Conservation (phyloP, 1,140 invertebrate genomes). For the Zaprionus ghesquierei region DNA sequence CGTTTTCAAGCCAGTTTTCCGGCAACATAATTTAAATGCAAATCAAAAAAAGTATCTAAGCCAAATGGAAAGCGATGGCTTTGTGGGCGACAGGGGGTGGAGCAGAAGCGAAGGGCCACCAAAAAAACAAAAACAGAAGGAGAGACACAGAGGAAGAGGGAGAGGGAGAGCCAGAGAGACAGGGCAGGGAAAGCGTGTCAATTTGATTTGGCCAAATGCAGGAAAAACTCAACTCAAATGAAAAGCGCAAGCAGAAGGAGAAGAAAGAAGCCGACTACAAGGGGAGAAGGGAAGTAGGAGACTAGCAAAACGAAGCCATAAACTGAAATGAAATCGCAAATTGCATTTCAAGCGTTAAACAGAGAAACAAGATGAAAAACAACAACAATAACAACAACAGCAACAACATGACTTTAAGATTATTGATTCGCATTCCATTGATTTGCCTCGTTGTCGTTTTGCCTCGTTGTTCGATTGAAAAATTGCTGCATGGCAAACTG, state of each 20-base stretch:
- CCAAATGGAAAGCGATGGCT: slow-evolving; percentile 36
- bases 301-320: slow-evolving; percentile 9
- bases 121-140: not conserved
- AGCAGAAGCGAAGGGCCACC: not conserved
- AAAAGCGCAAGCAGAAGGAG: slow-evolving; percentile 16
- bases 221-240: slow-evolving; percentile 27
- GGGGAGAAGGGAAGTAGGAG: not conserved
- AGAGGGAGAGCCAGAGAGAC: slow-evolving; percentile 21
- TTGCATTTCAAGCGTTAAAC: slow-evolving; percentile 36
- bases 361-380: slow-evolving; percentile 14
- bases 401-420: slow-evolving; percentile 31
- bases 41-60: slow-evolving; percentile 55
- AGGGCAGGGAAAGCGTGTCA: slow-evolving; percentile 59
- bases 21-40: slow-evolving; percentile 71
- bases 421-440: slow-evolving; percentile 67
- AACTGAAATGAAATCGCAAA: slow-evolving; percentile 43
- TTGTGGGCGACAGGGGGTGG: not conserved
- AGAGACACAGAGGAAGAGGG: not conserved
- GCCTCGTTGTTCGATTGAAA: not conserved
- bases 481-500: not conserved
- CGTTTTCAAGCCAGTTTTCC: slow-evolving; percentile 33
- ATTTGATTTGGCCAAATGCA: slow-evolving; percentile 56
- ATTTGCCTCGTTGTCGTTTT: slow-evolving; percentile 37
- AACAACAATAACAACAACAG: slow-evolving; percentile 10
- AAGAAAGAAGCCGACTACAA: not conserved